These are phyloP conservation scores for Sinella curviseta DNA, from an alignment of 1,140 invertebrate species.

Conservation along the genomic window DNA sequence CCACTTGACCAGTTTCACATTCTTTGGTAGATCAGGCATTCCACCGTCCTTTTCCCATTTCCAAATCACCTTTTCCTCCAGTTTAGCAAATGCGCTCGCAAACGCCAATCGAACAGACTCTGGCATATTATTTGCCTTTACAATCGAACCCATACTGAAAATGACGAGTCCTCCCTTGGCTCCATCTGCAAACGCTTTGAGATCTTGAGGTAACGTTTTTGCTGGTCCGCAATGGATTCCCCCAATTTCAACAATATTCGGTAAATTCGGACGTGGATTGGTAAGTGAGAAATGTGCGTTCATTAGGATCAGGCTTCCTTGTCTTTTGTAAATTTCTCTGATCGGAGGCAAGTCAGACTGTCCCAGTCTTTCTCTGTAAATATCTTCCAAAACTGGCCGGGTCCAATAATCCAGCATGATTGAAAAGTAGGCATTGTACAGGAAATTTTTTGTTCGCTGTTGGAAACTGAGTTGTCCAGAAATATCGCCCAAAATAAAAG, in stretches of 20 bases:
- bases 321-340: conserved; percentile 26
- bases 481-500: not conserved
- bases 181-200: conserved; percentile 39
- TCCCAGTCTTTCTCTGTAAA: conserved; percentile 43
- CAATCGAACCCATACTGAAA: conserved; percentile 41
- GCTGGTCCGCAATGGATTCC: conserved; percentile 44
- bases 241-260: conserved; percentile 44
- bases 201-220: conserved; percentile 43
- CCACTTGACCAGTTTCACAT: too few species aligned
- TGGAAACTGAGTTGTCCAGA: conserved; percentile 32
- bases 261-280: conserved; percentile 16
- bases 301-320: conserved; percentile 38
- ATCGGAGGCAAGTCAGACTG: conserved; percentile 14
- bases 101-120: conserved; percentile 30
- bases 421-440: not conserved
- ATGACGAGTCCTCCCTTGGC: conserved; percentile 44
- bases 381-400: conserved; percentile 37
- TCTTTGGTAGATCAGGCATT: conserved; percentile 34
- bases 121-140: conserved; percentile 33
- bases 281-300: conserved; percentile 40
- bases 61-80: conserved; percentile 44
- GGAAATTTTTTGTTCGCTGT: conserved; percentile 29
- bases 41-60: conserved; percentile 47
- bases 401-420: not conserved
- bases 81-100: conserved; percentile 39